Evolutionary conservation across 2,888 invertebrate species (phyloP), one percentile per base, ranked within the genome.

Genomic region (Andrena minutula): DNA sequence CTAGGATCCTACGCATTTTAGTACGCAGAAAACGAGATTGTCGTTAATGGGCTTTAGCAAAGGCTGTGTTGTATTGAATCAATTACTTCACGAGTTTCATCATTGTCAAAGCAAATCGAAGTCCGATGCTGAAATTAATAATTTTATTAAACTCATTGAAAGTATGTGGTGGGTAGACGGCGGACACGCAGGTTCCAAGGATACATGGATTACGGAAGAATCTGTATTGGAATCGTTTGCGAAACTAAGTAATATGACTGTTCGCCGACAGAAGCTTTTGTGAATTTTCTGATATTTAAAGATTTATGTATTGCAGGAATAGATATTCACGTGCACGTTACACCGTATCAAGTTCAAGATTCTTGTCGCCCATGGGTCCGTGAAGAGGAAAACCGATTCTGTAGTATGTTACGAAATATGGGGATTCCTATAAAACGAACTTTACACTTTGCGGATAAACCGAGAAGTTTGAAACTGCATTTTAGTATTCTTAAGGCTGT

Each of bases 11-110:
- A 16, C n/a, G 23, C 6, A 28, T 28, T 56, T 66, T 61, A 75
- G n/a, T 74, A 65, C 80, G 3, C 71, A 70, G 23, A 68, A 75
- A 6, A 56, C 30, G 63, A 83, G 77, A 16, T 47, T 90, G 71
- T 82, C 71, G 28, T 90, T 85, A 86, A 95, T 98, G 79, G 98
- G 97, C 2, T 98, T 98, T 94, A 98, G 98, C 94, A 98, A 99
- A 95, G 98, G 98, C 78, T 98, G 98, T 94, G 97, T 98, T 78
- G 98, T 98, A 80, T 95, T 98, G 90, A 99, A 98, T 95, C 98
- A 99, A 95, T 95, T 98, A 87, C 95, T 98, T 70, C 96, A 97
- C 93, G 98, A 98, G 94, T 96, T 98, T 94, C 96, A 97, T 93
- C 96, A 97, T 94, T 94, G 96, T 71, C 96, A 96, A 94, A 96